Evolutionary conservation across 35 echinoderm and acorn worm species (phyloP), one percentile per base, ranked within the genome.

Genomic region (Ophiothrix spiculata): DNA sequence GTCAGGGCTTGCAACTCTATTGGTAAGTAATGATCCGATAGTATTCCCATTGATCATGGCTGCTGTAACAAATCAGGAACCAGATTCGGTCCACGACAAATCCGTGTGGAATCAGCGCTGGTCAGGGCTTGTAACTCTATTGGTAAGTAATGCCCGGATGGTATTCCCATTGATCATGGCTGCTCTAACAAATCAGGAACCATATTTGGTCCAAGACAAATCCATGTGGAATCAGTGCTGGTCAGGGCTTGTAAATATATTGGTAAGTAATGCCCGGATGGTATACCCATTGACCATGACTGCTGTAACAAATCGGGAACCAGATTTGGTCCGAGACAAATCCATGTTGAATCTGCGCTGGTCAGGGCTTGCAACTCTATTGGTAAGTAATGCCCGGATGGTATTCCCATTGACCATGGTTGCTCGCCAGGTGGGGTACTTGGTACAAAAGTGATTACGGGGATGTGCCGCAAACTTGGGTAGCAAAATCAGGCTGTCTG

Each of bases 251-350:
- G 14, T 63, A 14, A 28, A 14, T 63, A 63, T 63, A 15, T 63
- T 63, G 56, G 56, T 63, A n/a, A n/a, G n/a, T n/a, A n/a, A n/a
- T 87, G 90, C 79, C 88, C 83, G 77, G 85, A 87, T 56, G 90
- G 90, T 12, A 92, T 92, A 33, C 90, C 90, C 33, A 64, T 92
- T 15, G 90, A 92, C 56, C 87, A 87, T 19, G 90, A 85, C 12
- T 33, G 35, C 4, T 92, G 84, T 19, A 87, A 92, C 69, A 45
- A 73, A n/a, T n/a, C n/a, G n/a, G n/a, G n/a, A n/a, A n/a, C n/a
- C n/a, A n/a, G n/a, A n/a, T n/a, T n/a, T n/a, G n/a, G n/a, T 63
- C 14, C 14, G n/a, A 15, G n/a, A 63, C 14, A 63, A 63, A 63
- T 15, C 14, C 28, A 28, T 14, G 56, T 63, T 14, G n/a, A 63